Evolutionary conservation across 1,140 invertebrate species (phyloP), one percentile per base, ranked within the genome.

Genomic region (Ericerus pela): DNA sequence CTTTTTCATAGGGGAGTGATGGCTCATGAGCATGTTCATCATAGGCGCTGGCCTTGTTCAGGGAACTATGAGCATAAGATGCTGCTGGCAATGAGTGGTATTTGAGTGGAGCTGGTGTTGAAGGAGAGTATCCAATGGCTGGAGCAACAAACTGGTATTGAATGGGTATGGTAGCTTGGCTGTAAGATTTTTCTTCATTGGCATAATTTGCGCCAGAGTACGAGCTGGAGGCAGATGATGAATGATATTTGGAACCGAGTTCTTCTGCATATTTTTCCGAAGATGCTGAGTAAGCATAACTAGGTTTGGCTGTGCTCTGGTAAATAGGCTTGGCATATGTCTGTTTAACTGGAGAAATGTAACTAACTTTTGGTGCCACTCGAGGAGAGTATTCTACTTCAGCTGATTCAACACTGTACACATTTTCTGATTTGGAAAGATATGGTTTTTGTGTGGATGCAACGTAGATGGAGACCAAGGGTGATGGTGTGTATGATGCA

Each of bases 191-290:
- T 16, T 47, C 41, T 47, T 47, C 41, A 47, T 47, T 24, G 16
- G 41, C 22, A 24, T 47, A 47, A 24, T 24, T 24, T 18, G 41
- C 22, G 26, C 20, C 41, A 2, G 41, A 47, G 2, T 18, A 47
- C 20, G 22, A 47, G 4, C 41, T 24, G 14, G 41, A 47, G 4
- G 41, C 22, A 24, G 20, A 24, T 16, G 36, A 38, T n/a, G n/a
- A n/a, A 18, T 38, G 20, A 14, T 38, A 18, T 24, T 47, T 47
- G 14, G 41, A 47, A 24, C 41, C 26, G 41, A 12, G 12, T 24
- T 47, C 41, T 47, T 47, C 41, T 18, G 41, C 41, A 14, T 47
- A 47, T 24, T 47, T 47, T 24, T 47, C 41, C 20, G 41, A 47
- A 4, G 41, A 14, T n/a, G n/a, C n/a, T 4, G 41, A 47, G 41